A percentile compares a stretch with the other conserved stretches of the same genome.
Evolutionary conservation across 2,888 invertebrate genomes (phyloP).

Genomic region (Lepas anatifera): DNA sequence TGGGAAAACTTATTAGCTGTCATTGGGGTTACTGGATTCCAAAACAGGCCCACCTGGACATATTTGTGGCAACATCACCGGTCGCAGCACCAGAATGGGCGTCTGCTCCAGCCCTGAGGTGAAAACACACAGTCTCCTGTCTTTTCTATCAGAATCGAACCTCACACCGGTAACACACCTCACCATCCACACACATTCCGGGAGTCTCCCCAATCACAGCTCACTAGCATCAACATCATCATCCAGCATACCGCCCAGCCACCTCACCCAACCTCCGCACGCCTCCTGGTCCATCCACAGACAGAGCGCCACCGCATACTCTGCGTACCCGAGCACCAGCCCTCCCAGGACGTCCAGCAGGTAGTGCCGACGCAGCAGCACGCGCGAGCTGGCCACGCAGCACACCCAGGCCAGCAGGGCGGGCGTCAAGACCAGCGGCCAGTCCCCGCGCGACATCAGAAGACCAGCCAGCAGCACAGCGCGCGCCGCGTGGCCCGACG

Average conservation of each 20-base stretch:
- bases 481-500: slow-evolving; percentile 87
- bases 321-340: slow-evolving; percentile 53
- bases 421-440: slow-evolving; percentile 5
- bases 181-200: too few species aligned
- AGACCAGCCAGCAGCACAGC: slow-evolving; percentile 39
- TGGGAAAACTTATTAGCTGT: too few species aligned
- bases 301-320: slow-evolving; percentile 47
- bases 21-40: too few species aligned
- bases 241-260: slow-evolving; percentile 51
- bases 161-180: too few species aligned
- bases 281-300: slow-evolving; percentile 57
- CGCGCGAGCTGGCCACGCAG: slow-evolving; percentile 60
- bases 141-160: too few species aligned
- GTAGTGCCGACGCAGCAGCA: slow-evolving; percentile 74
- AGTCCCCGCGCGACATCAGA: slow-evolving; percentile 18
- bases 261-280: slow-evolving; percentile 45
- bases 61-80: too few species aligned
- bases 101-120: too few species aligned
- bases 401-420: slow-evolving; percentile 56
- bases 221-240: slow-evolving; percentile 27
- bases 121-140: too few species aligned
- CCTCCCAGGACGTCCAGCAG: slow-evolving; percentile 73
- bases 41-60: too few species aligned
- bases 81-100: too few species aligned
- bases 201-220: background rate